phyloP scores from a whole-genome alignment of 1,140 invertebrate genomes.

The Eupristina koningsbergeri region DNA sequence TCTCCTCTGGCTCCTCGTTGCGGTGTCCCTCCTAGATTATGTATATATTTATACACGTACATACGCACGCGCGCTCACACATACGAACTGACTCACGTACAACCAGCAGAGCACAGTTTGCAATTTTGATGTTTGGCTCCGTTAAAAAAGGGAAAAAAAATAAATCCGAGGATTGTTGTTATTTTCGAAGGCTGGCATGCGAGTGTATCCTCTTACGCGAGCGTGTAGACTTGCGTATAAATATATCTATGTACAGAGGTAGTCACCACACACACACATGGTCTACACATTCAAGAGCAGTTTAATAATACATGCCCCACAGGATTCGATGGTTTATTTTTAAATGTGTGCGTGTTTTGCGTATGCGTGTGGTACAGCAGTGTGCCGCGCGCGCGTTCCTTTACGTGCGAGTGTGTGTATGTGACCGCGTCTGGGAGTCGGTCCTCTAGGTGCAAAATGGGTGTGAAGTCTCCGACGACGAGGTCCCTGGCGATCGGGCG shows the following conservation, averaged over 20 bases:
- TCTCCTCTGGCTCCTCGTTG: conserved; percentile 18
- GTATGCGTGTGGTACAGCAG: neutral
- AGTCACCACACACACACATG: neutral
- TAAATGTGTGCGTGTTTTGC: neutral
- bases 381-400: neutral
- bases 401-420: neutral
- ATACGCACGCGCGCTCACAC: conserved; percentile 8
- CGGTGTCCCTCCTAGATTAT: conserved; percentile 13
- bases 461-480: neutral
- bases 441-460: neutral
- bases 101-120: neutral
- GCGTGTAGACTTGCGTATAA: neutral
- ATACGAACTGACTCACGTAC: neutral
- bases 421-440: neutral
- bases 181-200: neutral
- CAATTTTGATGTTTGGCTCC: neutral
- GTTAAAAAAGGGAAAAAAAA: neutral
- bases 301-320: neutral
- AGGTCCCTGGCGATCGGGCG: neutral
- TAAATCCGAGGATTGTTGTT: neutral
- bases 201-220: neutral
- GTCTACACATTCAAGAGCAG: neutral
- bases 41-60: conserved; percentile 7
- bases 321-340: neutral
- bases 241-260: neutral